Evolutionary conservation across 2,888 invertebrate species (phyloP).

Genomic region (Synergus itoensis): DNA sequence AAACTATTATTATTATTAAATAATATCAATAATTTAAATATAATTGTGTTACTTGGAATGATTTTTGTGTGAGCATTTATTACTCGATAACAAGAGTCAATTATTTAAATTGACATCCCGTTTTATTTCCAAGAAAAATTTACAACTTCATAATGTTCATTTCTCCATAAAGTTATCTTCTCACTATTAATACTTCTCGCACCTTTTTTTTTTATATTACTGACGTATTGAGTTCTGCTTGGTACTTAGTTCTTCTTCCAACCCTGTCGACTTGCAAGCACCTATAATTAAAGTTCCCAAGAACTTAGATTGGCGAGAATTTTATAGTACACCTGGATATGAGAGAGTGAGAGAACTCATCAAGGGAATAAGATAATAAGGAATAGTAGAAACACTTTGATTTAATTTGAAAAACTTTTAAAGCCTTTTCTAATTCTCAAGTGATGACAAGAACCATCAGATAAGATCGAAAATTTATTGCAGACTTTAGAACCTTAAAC

Average conservation of each 20-base stretch:
- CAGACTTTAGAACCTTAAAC: background rate
- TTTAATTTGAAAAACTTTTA: conserved; percentile 19
- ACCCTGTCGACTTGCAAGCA: conserved; percentile 36
- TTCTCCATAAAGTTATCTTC: conserved; percentile 22
- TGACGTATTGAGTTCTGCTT: conserved; percentile 21
- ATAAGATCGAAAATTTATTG: background rate
- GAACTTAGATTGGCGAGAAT: conserved; percentile 71
- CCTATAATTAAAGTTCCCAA: conserved; percentile 69
- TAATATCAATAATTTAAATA: too few species aligned
- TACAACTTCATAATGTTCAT: background rate
- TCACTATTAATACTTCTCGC: background rate
- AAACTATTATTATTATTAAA: too few species aligned
- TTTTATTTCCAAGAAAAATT: background rate
- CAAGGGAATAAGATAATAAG: conserved; percentile 17
- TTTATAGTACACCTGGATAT: conserved; percentile 46
- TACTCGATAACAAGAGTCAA: background rate
- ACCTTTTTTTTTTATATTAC: background rate
- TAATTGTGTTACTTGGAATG: background rate
- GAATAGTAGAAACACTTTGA: background rate
- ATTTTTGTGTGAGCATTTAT: too few species aligned
- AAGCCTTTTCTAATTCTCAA: conserved; percentile 43
- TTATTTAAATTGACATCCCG: background rate
- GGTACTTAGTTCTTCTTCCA: conserved; percentile 22
- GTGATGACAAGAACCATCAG: conserved; percentile 24
- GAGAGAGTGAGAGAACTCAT: background rate